Base-by-base conservation (phyloP, 1,140 invertebrate species). In the Musca vetustissima region DNA sequence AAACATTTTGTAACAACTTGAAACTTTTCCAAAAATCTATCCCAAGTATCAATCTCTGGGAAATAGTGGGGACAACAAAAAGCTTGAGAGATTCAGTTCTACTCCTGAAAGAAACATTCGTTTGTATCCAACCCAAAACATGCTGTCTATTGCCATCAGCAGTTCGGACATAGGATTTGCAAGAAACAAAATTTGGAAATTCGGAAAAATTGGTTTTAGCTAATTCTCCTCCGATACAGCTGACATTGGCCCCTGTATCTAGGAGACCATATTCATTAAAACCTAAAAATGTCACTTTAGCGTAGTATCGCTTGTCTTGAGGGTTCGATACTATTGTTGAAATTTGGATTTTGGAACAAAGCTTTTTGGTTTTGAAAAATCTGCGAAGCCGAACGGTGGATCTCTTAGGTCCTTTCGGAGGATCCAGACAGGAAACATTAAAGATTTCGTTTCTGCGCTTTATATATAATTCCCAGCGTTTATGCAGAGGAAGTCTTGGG, bases 1-100 rank as follows among this genome's bases (percentile, higher is more conserved):
- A 25, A 28, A 61, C 13, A 28, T 61, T 22, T 6, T 2, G 13
- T 1, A 32, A 32, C 28, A 70, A 55, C 14, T 28, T 32, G n/a
- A 70, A 67, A 48, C 22, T 49, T 66, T 59, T 67, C 64, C 53
- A 67, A 48, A 70, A 66, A 25, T 70, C 55, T 25, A 70, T 32
- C 3, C 64, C 69, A 14, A 67, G 22, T 47, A 70, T 70, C 13
- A 70, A 7, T 22, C 52, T 28, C 25, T 70, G 66, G 0, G 22
- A 14, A 15, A 70, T 17, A 11, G 69, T 68, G 15, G 64, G 64
- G 22, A 49, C 43, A 6, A 59, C 21, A 17, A 25, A 66, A 7
- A 70, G 15, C 21, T 49, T 55, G 1, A 70, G 17, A 21, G 21
- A 6, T 47, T 64, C n/a, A 8, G 28, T 17, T n/a, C 47, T 14